phyloP scores from a whole-genome alignment of 2,888 invertebrate species.

The Dynastes maya region DNA sequence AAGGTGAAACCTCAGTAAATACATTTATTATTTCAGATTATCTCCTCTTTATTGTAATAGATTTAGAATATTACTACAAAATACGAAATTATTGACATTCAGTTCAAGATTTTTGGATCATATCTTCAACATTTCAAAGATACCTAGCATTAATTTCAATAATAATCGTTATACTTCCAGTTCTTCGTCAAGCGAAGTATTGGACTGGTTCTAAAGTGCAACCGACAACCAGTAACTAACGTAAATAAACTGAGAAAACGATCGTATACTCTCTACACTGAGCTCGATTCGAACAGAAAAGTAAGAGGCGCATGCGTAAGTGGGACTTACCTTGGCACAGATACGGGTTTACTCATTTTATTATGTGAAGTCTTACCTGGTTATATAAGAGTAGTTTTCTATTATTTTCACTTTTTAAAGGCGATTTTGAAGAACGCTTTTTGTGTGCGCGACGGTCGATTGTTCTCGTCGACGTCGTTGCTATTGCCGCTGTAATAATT shows the following conservation, averaged over 20 bases:
- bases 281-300: conserved; percentile 5
- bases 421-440: conserved; percentile 59
- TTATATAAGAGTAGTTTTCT: conserved; percentile 70
- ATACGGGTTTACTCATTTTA: conserved; percentile 67
- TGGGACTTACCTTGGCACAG: conserved; percentile 69
- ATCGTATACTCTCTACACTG: background rate
- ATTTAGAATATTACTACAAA: too few species aligned
- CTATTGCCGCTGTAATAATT: conserved; percentile 24
- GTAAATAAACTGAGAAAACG: conserved; percentile 33
- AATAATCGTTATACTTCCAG: too few species aligned
- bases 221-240: background rate
- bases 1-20: too few species aligned
- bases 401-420: conserved; percentile 70
- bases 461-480: conserved; percentile 3
- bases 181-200: too few species aligned
- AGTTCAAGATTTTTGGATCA: too few species aligned
- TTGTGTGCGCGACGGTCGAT: conserved; percentile 52
- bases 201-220: conserved; percentile 6
- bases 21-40: too few species aligned
- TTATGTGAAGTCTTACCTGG: conserved; percentile 67
- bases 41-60: too few species aligned
- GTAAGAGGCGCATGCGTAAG: conserved; percentile 60
- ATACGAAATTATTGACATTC: too few species aligned
- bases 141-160: too few species aligned
- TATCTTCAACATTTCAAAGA: too few species aligned